A percentile compares a stretch with the other conserved stretches of the same genome.
Conservation (phyloP, 2,888 invertebrate genomes). For the Scrobipalpa costella region DNA sequence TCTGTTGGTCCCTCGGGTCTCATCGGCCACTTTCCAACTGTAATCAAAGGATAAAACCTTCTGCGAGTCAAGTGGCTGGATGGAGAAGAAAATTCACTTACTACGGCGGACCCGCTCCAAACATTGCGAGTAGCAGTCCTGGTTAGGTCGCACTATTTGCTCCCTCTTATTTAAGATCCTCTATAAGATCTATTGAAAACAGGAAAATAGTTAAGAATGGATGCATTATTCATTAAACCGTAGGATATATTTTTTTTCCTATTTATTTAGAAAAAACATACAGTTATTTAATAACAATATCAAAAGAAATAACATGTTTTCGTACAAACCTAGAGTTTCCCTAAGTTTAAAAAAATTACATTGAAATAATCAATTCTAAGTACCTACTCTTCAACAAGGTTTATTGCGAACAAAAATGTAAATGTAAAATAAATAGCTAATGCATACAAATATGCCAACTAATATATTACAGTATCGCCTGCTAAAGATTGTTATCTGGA, state of each 20-base stretch:
- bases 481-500: no score
- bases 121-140: slow-evolving; percentile 55
- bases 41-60: slow-evolving; percentile 72
- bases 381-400: no score
- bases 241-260: no score
- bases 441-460: neutral
- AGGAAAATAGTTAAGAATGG: no score
- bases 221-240: neutral
- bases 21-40: slow-evolving; percentile 56
- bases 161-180: neutral
- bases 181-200: no score
- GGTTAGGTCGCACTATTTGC: slow-evolving; percentile 31
- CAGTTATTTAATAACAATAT: no score
- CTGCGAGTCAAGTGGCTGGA: slow-evolving; percentile 67
- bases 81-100: slow-evolving; percentile 76
- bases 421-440: neutral
- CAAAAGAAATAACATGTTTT: no score
- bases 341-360: no score
- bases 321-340: no score
- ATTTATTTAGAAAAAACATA: no score
- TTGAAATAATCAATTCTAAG: no score
- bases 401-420: neutral
- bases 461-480: no score
- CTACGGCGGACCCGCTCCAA: slow-evolving; percentile 64
- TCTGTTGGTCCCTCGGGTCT: slow-evolving; percentile 42